These are phyloP conservation scores for Pseudopipra pipra DNA, from an alignment of 2,113 vertebrate genomes.

Conservation along the genomic window DNA sequence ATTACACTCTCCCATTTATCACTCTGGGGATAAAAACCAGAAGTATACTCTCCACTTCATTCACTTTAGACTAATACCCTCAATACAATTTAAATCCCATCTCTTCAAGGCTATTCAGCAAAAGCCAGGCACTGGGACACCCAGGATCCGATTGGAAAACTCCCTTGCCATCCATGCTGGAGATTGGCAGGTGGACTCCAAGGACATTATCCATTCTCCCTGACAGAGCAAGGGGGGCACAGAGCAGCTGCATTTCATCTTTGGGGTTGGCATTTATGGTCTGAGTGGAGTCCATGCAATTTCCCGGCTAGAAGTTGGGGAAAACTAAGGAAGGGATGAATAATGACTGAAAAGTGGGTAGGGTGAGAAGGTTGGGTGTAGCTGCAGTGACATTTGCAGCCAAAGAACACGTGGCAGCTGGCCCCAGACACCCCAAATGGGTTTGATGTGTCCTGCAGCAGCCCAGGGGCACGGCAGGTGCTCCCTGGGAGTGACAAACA, in stretches of 20 bases:
- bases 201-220: neutral
- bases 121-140: neutral
- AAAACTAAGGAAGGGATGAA: neutral
- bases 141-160: neutral
- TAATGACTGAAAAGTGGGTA: neutral
- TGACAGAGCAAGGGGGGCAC: neutral
- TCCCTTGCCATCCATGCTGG: neutral
- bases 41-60: slow-evolving; percentile 62
- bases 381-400: neutral
- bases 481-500: neutral
- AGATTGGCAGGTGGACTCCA: neutral
- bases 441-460: neutral
- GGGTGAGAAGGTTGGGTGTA: neutral
- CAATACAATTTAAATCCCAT: slow-evolving; percentile 67
- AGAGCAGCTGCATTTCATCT: neutral
- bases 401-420: neutral
- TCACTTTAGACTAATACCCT: slow-evolving; percentile 72
- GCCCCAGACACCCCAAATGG: neutral
- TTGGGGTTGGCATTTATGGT: neutral
- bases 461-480: neutral
- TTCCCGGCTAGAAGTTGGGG: neutral
- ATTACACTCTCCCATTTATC: slow-evolving; percentile 67
- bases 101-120: slow-evolving; percentile 54
- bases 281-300: neutral
- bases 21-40: slow-evolving; percentile 63